Evolutionary conservation across 2,797 vertebrate genomes (phyloP), one percentile per base, ranked within the genome.

Genomic region (Periparus ater): DNA sequence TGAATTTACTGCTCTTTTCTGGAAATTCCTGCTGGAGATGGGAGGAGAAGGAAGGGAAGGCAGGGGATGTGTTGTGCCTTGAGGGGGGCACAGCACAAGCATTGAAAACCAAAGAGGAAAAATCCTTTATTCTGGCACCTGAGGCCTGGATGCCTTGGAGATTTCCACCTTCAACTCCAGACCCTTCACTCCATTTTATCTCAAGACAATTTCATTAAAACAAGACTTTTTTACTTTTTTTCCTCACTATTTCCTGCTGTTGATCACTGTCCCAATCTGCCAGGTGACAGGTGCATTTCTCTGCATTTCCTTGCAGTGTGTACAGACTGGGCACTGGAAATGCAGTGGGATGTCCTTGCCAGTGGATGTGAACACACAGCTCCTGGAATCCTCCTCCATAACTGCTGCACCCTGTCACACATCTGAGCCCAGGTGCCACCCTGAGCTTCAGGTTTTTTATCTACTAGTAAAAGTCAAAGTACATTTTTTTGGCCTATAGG

Each of bases 11-110:
- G 2, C 4, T 76, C 10, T 42, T n/a, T 44, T 53, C 54, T 89
- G 34, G 22, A 82, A 27, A 82, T 36, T 72, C 74, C 42, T 68
- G 1, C 73, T 27, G 29, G 8, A 10, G 4, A 3, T 51, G 71
- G 53, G 71, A 70, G n/a, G n/a, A 74, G 40, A 48, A 26, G 80
- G 38, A 57, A 48, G 0, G 0, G 25, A 38, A 53, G 10, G 36
- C 30, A 38, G 11, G 10, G 34, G 30, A 26, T 14, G 9, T 42
- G 29, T 2, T 53, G 34, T 17, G 20, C 45, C 30, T 51, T 3
- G 0, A 36, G 7, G 2, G 3, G 10, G 20, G 6, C 30, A 51
- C 40, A 47, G 13, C 5, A 4, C 10, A 58, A 65, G 42, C 5
- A 22, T 0, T 44, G 17, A 22, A 83, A 72, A 47, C 23, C 50